Evolutionary conservation across 2,113 vertebrate genomes (phyloP).

Genomic region (Microcebus ravelobensis): DNA sequence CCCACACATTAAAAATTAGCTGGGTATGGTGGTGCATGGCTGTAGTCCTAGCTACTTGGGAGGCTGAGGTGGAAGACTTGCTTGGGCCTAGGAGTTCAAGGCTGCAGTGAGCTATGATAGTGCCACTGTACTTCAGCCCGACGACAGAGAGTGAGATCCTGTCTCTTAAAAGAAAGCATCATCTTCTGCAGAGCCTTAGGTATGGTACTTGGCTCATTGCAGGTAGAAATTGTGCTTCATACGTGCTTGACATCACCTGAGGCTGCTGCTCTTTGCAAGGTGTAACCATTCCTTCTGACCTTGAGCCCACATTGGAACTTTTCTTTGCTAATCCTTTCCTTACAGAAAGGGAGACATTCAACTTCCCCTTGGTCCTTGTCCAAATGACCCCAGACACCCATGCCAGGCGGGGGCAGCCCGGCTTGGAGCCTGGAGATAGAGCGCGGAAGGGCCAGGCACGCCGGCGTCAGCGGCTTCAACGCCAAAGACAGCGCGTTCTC

Average conservation of each 20-base stretch:
- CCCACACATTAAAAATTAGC: no score
- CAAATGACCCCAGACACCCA: background rate
- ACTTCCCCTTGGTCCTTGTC: background rate
- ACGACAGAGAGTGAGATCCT: no score
- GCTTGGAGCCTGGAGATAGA: background rate
- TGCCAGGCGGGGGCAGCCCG: background rate
- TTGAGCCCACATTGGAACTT: background rate
- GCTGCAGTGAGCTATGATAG: no score
- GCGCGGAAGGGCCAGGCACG: constrained; percentile 26
- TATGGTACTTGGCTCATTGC: fast-evolving
- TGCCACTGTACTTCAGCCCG: no score
- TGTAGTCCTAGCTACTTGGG: no score
- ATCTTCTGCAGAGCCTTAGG: background rate
- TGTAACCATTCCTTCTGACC: background rate
- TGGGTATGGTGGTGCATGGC: no score
- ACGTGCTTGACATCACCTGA: background rate
- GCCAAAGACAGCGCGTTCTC: constrained; percentile 83
- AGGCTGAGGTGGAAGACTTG: no score
- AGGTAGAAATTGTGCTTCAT: background rate
- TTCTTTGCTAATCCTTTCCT: background rate
- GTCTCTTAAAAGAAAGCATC: no score
- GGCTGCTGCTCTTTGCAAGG: background rate
- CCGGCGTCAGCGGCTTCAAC: constrained; percentile 28
- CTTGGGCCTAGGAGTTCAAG: no score
- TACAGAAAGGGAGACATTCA: background rate